Base-by-base conservation (phyloP, 2,888 invertebrate genomes). In the Saturnia pavonia region DNA sequence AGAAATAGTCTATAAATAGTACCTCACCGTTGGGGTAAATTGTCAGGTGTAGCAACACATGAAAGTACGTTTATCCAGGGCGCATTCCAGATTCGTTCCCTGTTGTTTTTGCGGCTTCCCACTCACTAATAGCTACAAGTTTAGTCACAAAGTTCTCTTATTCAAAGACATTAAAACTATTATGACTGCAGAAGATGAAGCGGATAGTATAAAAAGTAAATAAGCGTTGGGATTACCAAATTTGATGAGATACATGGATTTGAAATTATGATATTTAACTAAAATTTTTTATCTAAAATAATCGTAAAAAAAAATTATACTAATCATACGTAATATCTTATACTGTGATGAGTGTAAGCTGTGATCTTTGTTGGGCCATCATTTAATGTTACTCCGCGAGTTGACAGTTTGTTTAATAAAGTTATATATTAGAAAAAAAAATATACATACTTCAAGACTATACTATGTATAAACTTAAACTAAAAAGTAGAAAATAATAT, bases 81-180 rank as follows among this genome's bases (percentile, higher is more conserved):
- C 88, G 89, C 93, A 94, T 94, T 93, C 93, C 90, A 88, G 93
- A 94, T 94, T 93, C 92, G 93, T 92, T 94, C 92, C 92, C 91
- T 88, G 91, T 91, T 89, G 92, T 94, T 94, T 93, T 94, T 94
- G 92, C 90, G 83, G 85, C 88, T 88, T 90, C 91, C 87, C 81
- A 83, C 82, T 82, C 88, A 81, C 90, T 92, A 94, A 94, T 93
- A 88, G 91, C 85, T 90, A 93, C 93, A 81, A 91, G 93, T 94
- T 93, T 91, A 84, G 85, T 81, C 78, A 81, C 82, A 76, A 77
- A 76, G 82, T 75, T 82, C 80, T 79, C 72, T 73, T 60, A 60
- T 11, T 60, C 27, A 27, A 60, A 57, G 6, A 57, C 12, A 57
- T 57, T 57, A 57, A 57, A 60, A 60, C 25, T 60, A 60, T 60